Evolutionary conservation across 2,113 vertebrate species (phyloP).

Genomic region (Gobiocypris rarus): DNA sequence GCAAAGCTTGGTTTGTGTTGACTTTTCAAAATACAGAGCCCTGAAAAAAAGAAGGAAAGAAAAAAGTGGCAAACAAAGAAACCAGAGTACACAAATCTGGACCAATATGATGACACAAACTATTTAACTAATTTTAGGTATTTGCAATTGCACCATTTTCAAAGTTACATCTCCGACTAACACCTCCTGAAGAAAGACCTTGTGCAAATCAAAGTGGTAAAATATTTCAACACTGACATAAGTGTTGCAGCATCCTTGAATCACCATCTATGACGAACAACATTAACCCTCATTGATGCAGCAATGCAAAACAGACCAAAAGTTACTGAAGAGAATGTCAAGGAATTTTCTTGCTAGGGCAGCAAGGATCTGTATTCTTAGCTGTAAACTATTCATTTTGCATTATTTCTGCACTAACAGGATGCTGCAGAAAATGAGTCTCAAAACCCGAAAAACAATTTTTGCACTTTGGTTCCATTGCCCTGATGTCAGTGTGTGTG

Average conservation of each 20-base stretch:
- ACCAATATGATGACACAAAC: neutral
- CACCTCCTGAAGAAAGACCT: neutral
- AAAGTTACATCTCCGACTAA: neutral
- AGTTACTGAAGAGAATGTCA: neutral
- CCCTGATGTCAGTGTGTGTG: too few species aligned
- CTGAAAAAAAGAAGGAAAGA: neutral
- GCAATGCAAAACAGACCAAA: neutral
- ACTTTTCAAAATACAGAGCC: neutral
- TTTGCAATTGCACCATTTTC: neutral
- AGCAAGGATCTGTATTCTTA: neutral
- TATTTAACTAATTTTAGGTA: neutral
- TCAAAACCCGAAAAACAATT: neutral
- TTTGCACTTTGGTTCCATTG: too few species aligned
- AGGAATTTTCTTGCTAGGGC: neutral
- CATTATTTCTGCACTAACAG: neutral
- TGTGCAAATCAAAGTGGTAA: neutral
- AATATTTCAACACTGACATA: neutral
- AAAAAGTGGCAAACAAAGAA: neutral
- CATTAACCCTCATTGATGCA: neutral
- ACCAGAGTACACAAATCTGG: neutral
- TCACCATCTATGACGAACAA: too few species aligned
- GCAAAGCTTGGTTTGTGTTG: neutral
- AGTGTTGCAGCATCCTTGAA: too few species aligned
- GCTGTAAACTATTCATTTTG: neutral
- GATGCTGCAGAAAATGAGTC: neutral